Base-by-base conservation (phyloP, 2,888 invertebrate genomes). In the Fragum sueziense region DNA sequence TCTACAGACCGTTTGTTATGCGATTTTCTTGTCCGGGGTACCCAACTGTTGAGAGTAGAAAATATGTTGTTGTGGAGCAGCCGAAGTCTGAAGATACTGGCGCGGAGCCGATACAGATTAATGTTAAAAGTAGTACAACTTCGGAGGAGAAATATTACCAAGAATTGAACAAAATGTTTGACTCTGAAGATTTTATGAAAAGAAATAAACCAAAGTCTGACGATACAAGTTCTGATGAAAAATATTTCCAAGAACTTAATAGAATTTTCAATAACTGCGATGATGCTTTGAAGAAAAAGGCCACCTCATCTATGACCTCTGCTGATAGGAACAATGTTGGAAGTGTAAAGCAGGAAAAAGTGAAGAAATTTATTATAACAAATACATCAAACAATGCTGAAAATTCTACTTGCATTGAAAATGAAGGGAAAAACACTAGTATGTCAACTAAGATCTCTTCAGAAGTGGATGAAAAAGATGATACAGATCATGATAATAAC, bases 51-150 rank as follows among this genome's bases (percentile, higher is more conserved):
- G 61, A 61, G 11, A 61, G 61, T 61, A 61, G 33, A 61, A 20
- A 31, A 27, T 61, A 61, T n/a, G n/a, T 61, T 11, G n/a, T 61
- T 61, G 27, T 61, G 2, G 61, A 61, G 27, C n/a, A 29, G n/a
- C n/a, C n/a, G n/a, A n/a, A n/a, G n/a, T n/a, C n/a, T n/a, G n/a
- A n/a, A n/a, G n/a, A n/a, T 1, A 7, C 61, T 6, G 6, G 6
- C 1, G n/a, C 33, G 20, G 27, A 47, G 47, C 61, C 57, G 25
- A 27, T 57, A 9, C 14, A 47, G 47, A n/a, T 47, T n/a, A 22
- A 25, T 57, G 22, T 57, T 57, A 27, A 57, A 57, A n/a, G 31
- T 7, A 31, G 20, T 61, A 33, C 4, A 31, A 1, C 61, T 27
- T 27, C n/a, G 11, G 20, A 61, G 22, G 27, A 29, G 3, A 33